Percentiles rank a stretch among this genome's conserved stretches.
Conservation (phyloP, 1,140 invertebrate species). For the Glomeris maerens region DNA sequence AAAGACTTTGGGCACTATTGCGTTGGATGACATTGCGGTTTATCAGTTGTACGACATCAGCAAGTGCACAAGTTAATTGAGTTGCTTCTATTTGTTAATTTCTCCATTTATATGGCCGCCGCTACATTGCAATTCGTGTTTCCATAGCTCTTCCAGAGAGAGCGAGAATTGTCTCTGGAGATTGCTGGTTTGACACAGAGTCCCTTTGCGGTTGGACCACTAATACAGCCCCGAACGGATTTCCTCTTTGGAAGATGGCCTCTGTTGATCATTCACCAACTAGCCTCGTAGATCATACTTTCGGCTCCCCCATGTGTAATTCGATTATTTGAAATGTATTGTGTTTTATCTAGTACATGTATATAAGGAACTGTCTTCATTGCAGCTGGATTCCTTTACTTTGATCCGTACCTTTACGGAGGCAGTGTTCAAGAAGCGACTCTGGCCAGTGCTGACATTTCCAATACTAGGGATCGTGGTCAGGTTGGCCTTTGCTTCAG, state of each 20-base stretch:
- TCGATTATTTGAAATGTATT: too few relatives aligned
- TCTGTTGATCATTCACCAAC: neutral
- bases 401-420: neutral
- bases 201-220: neutral
- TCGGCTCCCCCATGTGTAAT: neutral
- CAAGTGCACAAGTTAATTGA: neutral
- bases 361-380: too few relatives aligned
- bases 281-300: neutral
- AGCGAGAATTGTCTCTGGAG: neutral
- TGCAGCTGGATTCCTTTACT: neutral
- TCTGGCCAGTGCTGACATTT: neutral
- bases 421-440: neutral
- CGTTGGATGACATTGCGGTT: constrained; percentile 8
- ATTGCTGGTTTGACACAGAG: neutral
- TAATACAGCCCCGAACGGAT: neutral
- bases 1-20: constrained; percentile 6
- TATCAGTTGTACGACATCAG: neutral
- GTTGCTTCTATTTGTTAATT: neutral
- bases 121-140: neutral
- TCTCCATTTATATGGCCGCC: neutral
- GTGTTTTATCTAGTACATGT: too few relatives aligned
- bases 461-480: neutral
- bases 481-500: neutral
- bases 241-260: neutral
- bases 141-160: neutral